Conservation (phyloP, 2,797 vertebrate genomes). For the Danio jaintianensis region DNA sequence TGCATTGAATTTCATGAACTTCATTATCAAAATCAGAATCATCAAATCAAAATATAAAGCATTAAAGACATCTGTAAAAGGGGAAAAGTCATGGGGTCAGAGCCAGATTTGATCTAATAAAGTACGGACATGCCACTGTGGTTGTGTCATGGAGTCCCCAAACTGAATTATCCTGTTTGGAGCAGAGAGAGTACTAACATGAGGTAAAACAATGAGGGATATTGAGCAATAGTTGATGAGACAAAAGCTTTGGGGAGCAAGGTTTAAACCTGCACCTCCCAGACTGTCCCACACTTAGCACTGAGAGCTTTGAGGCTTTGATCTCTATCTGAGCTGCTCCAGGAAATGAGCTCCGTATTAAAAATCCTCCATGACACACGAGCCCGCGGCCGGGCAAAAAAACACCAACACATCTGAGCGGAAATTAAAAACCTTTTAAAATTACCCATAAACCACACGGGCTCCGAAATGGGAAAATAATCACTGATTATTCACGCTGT, state of each 20-base stretch:
- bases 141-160: slow-evolving; percentile 47
- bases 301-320: slow-evolving; percentile 51
- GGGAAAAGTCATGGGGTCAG: neutral
- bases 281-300: slow-evolving; percentile 44
- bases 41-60: no score
- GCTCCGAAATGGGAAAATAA: slow-evolving; percentile 59
- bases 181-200: slow-evolving; percentile 38
- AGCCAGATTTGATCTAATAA: slow-evolving; percentile 33
- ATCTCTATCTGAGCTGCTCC: slow-evolving; percentile 59
- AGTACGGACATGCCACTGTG: slow-evolving; percentile 45
- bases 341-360: slow-evolving; percentile 67
- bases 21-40: no score
- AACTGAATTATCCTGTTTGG: slow-evolving; percentile 44
- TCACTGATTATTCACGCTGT: slow-evolving; percentile 47
- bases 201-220: slow-evolving; percentile 42
- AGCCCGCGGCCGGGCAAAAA: slow-evolving; percentile 59
- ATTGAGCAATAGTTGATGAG: slow-evolving; percentile 31
- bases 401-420: slow-evolving; percentile 58
- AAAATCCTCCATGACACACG: slow-evolving; percentile 63
- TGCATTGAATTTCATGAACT: no score
- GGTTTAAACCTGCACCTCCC: slow-evolving; percentile 8
- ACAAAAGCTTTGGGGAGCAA: slow-evolving; percentile 19
- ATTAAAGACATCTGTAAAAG: no score
- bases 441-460: slow-evolving; percentile 60
- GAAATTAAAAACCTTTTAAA: slow-evolving; percentile 69